Base-by-base conservation (phyloP, 2,888 invertebrate species). In the Amiota minor region DNA sequence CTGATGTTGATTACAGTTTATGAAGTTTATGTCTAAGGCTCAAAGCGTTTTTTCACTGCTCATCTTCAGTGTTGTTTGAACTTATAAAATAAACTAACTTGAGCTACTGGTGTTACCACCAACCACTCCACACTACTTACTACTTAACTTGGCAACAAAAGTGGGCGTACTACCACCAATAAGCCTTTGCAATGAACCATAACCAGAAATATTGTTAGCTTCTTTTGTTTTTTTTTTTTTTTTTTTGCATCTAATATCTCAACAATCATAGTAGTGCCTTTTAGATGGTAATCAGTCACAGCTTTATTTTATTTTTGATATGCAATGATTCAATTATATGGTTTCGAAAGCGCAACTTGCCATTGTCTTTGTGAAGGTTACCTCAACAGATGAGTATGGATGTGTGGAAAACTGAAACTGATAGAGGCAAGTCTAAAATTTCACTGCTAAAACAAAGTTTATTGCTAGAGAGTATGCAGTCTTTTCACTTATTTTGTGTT, bases 301-400 rank as follows among this genome's bases (percentile, higher is more conserved):
- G 59, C 12, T 50, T n/a, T 35, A 35, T 9, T 62, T n/a, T n/a
- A 35, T 20, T 35, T 62, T 65, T 65, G 65, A 65, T 65, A 18
- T 46, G 61, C 76, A 79, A 82, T 81, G 84, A 82, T 83, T 82
- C 84, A 82, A 82, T 82, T 82, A 75, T 72, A 46, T 35, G 68
- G 8, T 68, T 65, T 10, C 20, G 59, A 18, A 11, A 59, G 59
- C 18, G 4, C 20, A 16, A 4, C 59, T 18, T 35, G 35, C 35
- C 35, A 35, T 35, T 35, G 35, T 35, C 35, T 35, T 23, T 35
- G 35, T 35, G 35, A 35, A 35, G 35, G 35, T 35, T 35, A 35
- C 35, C 35, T 6, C 35, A 35, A 35, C 35, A 6, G 35, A 35
- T 35, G 35, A 35, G 35, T 6, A 6, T 35, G 35, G 35, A 2